Base-by-base conservation (phyloP, 2,888 invertebrate genomes). In the Lamellibrachia columna region DNA sequence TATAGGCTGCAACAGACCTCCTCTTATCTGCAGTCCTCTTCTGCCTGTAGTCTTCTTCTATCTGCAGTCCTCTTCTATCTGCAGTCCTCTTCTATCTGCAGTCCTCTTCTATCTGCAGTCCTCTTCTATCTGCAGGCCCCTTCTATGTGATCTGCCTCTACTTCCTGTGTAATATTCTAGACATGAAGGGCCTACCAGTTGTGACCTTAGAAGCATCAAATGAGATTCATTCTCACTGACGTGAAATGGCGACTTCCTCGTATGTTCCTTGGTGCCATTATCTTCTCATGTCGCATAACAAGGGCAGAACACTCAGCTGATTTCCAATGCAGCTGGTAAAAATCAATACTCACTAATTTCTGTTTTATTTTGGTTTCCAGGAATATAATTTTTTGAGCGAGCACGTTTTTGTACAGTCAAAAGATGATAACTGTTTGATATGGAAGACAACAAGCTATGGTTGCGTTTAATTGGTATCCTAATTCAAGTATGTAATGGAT, bases 311-410 rank as follows among this genome's bases (percentile, higher is more conserved):
- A 75, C 75, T 75, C 75, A 15, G 75, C 75, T 3, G 75, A 22
- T 22, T 75, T 75, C 22, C 75, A 75, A 75, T 15, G 75, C 75
- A 75, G 22, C 22, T 15, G 22, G 6, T 40, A 75, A 6, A 22
- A 75, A 75, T 75, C 75, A 75, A 75, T 75, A 75, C 75, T 75
- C 75, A 22, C 75, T 75, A 75, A 75, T 75, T 75, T 22, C 75
- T 75, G 22, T 75, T 75, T 75, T 75, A 75, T 75, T 22, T 75
- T 22, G 22, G 75, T 75, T 75, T 75, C 75, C 22, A 22, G 75
- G 75, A 75, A 75, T 75, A 75, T 75, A 75, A 75, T 75, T 75
- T 15, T 75, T 6, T 75, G 75, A 75, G 75, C n/a, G 75, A 22
- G 75, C 75, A 75, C 0, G 22, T 75, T 75, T 75, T 75, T 75